A percentile compares a stretch with the other conserved stretches of the same genome.
These are phyloP conservation scores for Drosophila kikkawai DNA, from an alignment of 1,140 invertebrate species.

Conservation along the genomic window DNA sequence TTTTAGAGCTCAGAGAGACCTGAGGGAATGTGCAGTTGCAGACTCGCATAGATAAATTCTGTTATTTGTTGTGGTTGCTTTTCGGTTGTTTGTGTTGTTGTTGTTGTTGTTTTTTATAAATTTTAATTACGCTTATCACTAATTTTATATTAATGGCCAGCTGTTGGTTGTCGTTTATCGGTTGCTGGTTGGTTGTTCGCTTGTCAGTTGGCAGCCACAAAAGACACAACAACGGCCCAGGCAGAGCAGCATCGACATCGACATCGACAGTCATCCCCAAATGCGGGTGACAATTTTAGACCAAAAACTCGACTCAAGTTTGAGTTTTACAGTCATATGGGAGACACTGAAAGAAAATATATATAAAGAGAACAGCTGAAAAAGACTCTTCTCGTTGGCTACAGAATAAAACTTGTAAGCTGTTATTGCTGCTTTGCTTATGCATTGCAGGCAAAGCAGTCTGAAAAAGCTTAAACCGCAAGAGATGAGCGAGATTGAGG, in stretches of 20 bases:
- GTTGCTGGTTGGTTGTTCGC: conserved; percentile 27
- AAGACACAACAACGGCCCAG: conserved; percentile 33
- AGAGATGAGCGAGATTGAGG: background rate
- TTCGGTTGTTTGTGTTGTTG: conserved; percentile 18
- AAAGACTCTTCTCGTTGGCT: too few species aligned
- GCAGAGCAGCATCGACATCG: conserved; percentile 33
- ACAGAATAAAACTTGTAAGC: background rate
- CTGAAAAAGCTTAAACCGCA: background rate
- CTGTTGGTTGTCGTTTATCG: conserved; percentile 54
- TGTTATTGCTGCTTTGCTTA: background rate
- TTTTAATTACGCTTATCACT: conserved; percentile 80
- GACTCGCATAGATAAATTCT: conserved; percentile 60
- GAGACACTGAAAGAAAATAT: conserved; percentile 16
- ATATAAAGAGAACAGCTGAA: background rate
- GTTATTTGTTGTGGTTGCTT: conserved; percentile 22
- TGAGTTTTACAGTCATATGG: conserved; percentile 1
- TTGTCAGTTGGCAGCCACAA: conserved; percentile 26
- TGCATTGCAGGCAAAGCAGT: background rate
- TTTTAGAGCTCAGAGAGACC: conserved; percentile 26
- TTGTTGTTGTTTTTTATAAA: conserved; percentile 50
- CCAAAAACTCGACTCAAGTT: conserved; percentile 25
- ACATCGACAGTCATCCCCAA: conserved; percentile 27
- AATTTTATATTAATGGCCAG: conserved; percentile 80
- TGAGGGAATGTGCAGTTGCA: conserved; percentile 27
- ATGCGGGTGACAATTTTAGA: conserved; percentile 68